These are phyloP conservation scores for Gallinago media DNA, from an alignment of 2,113 vertebrate species.

Conservation along the genomic window DNA sequence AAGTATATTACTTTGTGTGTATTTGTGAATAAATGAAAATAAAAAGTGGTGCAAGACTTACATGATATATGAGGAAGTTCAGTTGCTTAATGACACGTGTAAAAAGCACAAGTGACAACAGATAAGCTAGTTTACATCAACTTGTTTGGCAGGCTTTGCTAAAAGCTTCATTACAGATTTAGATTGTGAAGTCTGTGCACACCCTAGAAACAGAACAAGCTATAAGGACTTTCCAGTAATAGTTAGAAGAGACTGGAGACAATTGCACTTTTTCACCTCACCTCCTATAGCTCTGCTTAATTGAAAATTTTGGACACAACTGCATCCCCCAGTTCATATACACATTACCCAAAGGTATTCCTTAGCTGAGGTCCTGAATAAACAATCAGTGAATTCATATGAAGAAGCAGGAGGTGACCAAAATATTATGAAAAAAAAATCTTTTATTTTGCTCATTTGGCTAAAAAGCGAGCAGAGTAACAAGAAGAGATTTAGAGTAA, in stretches of 20 bases:
- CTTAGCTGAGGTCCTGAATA: background rate
- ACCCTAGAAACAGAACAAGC: background rate
- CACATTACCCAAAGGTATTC: background rate
- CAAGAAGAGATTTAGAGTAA: background rate
- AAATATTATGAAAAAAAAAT: background rate
- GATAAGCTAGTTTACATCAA: background rate
- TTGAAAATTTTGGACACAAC: background rate
- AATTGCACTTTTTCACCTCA: background rate
- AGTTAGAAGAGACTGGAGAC: background rate
- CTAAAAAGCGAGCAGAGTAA: background rate
- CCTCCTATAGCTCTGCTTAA: background rate
- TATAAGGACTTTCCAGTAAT: background rate
- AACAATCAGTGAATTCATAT: background rate
- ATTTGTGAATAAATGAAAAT: background rate
- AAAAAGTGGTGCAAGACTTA: background rate
- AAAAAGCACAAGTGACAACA: background rate
- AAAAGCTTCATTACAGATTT: constrained; percentile 10
- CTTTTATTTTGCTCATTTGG: background rate
- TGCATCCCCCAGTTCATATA: background rate
- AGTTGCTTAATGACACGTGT: background rate
- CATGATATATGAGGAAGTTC: background rate
- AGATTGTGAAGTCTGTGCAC: background rate
- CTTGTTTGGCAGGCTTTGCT: background rate
- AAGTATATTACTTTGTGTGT: background rate
- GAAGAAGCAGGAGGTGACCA: background rate